Evolutionary conservation across 2,888 invertebrate genomes (phyloP), one percentile per base, ranked within the genome.

Genomic region (Lithophane semibrunnea): DNA sequence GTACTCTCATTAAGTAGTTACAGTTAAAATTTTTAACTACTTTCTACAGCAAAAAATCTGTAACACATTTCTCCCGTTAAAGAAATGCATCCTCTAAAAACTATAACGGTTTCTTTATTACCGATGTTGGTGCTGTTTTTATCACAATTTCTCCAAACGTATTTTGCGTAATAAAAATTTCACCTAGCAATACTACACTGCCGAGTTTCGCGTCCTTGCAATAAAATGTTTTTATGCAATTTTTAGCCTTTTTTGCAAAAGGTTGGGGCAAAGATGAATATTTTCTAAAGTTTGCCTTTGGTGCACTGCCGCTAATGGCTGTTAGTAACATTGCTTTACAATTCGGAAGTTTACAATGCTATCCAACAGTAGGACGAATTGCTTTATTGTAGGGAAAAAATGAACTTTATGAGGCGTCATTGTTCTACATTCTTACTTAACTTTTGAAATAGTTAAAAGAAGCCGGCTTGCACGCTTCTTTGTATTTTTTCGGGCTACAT

Each of bases 261-360:
- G 92, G 86, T 86, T 81, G 67, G 13, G 37, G 37, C 16, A 82
- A 85, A 89, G 82, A 88, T 88, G 84, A 86, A 87, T 84, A 84
- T 87, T 89, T 88, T 86, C 63, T 66, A 82, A 66, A 87, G 86
- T 82, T 82, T 83, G 81, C 79, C 87, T 90, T 91, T 92, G 88
- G 85, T 85, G 80, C 86, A 83, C 66, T 72, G 94, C 96, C 96
- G 96, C 95, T 95, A 95, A 96, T 95, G 89, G 91, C 68, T 87
- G 80, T 86, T 80, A 91, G 92, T 88, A 92, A 93, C 91, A 91
- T 78, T 70, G 80, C 92, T 92, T 92, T 93, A 94, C 93, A 94
- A 94, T 94, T 96, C 94, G 94, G 95, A 94, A 94, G 94, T 95
- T 94, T 93, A 95, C 94, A 95, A 95, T 94, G 83, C 90, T 76